Percentiles rank a stretch among this genome's conserved stretches.
Conservation (phyloP, 1,140 invertebrate genomes). For the Babylonia areolata region DNA sequence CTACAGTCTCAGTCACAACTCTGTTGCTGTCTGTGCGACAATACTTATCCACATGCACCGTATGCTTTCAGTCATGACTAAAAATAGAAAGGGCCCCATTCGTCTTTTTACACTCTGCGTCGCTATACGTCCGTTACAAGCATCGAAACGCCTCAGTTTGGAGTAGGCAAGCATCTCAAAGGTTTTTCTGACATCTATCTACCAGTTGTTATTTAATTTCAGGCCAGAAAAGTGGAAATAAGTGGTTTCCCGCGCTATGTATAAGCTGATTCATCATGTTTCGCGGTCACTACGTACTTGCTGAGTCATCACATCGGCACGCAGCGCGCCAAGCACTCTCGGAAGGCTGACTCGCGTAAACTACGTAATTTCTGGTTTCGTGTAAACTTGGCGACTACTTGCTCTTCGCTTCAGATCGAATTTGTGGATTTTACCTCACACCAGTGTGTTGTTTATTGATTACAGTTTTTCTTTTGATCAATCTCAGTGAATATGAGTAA, state of each 20-base stretch:
- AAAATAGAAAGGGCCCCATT: slow-evolving; percentile 37
- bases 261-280: slow-evolving; percentile 55
- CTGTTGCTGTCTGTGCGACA: slow-evolving; percentile 24
- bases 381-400: slow-evolving; percentile 48
- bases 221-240: neutral
- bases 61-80: slow-evolving; percentile 30
- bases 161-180: neutral
- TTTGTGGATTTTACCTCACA: slow-evolving; percentile 35
- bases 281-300: slow-evolving; percentile 61
- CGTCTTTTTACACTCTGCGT: neutral
- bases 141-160: neutral
- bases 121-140: neutral
- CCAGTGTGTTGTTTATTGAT: slow-evolving; percentile 34
- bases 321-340: slow-evolving; percentile 53
- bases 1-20: slow-evolving; percentile 26
- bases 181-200: too few relatives aligned
- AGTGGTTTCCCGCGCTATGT: slow-evolving; percentile 30
- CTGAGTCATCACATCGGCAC: slow-evolving; percentile 65
- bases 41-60: slow-evolving; percentile 34
- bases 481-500: slow-evolving; percentile 60
- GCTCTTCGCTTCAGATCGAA: slow-evolving; percentile 37
- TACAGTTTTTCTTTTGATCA: slow-evolving; percentile 20
- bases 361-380: slow-evolving; percentile 61
- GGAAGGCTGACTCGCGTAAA: slow-evolving; percentile 55
- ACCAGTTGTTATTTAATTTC: slow-evolving; percentile 16